phyloP scores from a whole-genome alignment of 2,888 invertebrate genomes.

The Sepioteuthis lessoniana region DNA sequence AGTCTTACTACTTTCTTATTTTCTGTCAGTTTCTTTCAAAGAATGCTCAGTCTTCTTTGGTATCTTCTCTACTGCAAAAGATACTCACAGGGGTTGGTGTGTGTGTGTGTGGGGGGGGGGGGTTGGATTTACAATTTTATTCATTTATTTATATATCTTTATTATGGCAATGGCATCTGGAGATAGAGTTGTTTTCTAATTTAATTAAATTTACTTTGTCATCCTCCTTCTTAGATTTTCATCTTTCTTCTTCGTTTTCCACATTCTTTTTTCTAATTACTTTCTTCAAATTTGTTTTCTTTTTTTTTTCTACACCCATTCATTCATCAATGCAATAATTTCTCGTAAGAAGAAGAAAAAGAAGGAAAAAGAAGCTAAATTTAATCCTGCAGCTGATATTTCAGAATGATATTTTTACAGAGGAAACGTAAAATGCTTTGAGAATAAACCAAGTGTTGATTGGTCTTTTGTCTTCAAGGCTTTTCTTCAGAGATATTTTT shows the following conservation, averaged over 20 bases:
- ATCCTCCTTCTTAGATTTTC: neutral
- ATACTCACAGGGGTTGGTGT: neutral
- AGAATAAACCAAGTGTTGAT: neutral
- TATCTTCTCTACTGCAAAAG: neutral
- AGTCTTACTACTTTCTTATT: neutral
- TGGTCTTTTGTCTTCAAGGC: neutral
- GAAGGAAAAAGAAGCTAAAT: no score
- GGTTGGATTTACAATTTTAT: neutral
- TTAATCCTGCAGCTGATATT: neutral
- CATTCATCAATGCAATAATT: conserved; percentile 7
- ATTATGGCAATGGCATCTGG: neutral
- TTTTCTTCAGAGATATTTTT: neutral
- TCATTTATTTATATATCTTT: neutral
- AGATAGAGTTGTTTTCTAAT: neutral
- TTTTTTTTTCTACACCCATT: neutral
- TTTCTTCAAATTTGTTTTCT: neutral
- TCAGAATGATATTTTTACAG: neutral
- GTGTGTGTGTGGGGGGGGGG: no score
- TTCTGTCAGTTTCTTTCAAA: neutral
- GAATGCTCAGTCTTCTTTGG: neutral
- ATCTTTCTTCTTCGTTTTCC: neutral
- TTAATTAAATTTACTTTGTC: neutral
- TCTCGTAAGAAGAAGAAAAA: neutral
- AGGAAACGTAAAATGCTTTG: neutral
- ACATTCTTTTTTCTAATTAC: neutral